A percentile compares a stretch with the other conserved stretches of the same genome.
Conservation (phyloP, 1,140 invertebrate genomes). For the Conopomorpha cramerella region DNA sequence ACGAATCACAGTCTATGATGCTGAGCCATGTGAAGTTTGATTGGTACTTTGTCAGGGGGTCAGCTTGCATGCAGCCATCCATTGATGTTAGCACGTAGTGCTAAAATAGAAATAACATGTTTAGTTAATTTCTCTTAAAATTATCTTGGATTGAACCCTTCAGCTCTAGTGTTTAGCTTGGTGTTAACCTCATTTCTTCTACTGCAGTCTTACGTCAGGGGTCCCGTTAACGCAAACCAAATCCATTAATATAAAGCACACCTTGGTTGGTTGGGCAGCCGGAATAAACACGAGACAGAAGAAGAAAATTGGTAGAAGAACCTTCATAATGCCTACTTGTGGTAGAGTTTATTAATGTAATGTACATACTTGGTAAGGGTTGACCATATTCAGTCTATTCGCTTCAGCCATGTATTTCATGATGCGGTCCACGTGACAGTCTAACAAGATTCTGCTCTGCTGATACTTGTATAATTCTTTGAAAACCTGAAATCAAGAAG, state of each 20-base stretch:
- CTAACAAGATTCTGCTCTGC: conserved; percentile 79
- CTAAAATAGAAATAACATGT: conserved; percentile 16
- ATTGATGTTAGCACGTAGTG: conserved; percentile 37
- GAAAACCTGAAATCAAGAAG: conserved; percentile 29
- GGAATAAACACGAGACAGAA: too few species aligned
- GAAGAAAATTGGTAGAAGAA: too few species aligned
- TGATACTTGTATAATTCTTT: conserved; percentile 29
- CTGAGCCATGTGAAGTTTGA: conserved; percentile 43
- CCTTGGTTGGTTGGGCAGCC: too few species aligned
- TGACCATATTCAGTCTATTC: conserved; percentile 75
- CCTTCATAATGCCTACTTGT: too few species aligned
- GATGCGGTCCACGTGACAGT: conserved; percentile 72
- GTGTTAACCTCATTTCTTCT: too few species aligned
- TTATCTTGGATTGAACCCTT: conserved; percentile 1
- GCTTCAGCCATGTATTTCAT: conserved; percentile 73
- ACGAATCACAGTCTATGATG: conserved; percentile 25
- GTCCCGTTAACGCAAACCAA: too few species aligned
- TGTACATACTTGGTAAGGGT: conserved; percentile 66
- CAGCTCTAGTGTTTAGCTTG: too few species aligned
- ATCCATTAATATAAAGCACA: too few species aligned
- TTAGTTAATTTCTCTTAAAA: not conserved
- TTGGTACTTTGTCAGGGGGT: conserved; percentile 18
- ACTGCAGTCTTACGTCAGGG: too few species aligned
- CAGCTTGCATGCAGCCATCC: conserved; percentile 27
- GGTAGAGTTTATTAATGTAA: not conserved